Percentiles rank a stretch among this genome's conserved stretches.
Evolutionary conservation across 2,113 vertebrate species (phyloP).

Genomic region (Pachyramphus minor): DNA sequence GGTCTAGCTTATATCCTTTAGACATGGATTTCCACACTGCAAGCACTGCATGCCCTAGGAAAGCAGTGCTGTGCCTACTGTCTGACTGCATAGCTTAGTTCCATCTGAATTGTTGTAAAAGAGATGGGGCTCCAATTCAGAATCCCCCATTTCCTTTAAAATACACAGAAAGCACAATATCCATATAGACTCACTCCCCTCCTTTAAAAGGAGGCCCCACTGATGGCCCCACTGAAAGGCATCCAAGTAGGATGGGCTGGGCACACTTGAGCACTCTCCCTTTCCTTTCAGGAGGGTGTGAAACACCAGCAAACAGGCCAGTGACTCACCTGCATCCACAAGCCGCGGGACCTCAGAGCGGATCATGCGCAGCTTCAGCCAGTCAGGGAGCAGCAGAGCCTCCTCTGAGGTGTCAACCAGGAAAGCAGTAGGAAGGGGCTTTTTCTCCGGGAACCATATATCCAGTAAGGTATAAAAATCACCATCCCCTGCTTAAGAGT

Average conservation of each 20-base stretch:
- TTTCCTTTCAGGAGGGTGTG: not conserved
- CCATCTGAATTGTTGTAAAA: not conserved
- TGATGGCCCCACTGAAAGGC: not conserved
- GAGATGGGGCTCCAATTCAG: not conserved
- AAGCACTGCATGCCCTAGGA: not conserved
- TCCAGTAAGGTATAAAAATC: conserved; percentile 89
- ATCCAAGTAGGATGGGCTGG: not conserved
- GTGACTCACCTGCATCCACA: conserved; percentile 86
- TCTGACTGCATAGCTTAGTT: not conserved
- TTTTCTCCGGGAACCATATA: conserved; percentile 97
- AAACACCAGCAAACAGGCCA: not conserved
- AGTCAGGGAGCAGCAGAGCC: conserved; percentile 92
- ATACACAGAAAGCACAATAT: not conserved
- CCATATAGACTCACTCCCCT: not conserved
- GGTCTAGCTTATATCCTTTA: not conserved
- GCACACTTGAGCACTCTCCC: not conserved
- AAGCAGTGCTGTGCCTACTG: not conserved
- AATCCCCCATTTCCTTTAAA: not conserved
- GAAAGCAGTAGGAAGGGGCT: conserved; percentile 94
- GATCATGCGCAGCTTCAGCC: conserved; percentile 97
- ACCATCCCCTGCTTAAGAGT: conserved; percentile 75
- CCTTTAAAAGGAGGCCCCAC: not conserved
- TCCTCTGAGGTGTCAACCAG: conserved; percentile 97
- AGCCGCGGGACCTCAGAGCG: conserved; percentile 92
- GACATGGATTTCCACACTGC: not conserved